A percentile compares a stretch with the other conserved stretches of the same genome.
Conservation (phyloP, 2,113 vertebrate species). For the Piaya cayana region DNA sequence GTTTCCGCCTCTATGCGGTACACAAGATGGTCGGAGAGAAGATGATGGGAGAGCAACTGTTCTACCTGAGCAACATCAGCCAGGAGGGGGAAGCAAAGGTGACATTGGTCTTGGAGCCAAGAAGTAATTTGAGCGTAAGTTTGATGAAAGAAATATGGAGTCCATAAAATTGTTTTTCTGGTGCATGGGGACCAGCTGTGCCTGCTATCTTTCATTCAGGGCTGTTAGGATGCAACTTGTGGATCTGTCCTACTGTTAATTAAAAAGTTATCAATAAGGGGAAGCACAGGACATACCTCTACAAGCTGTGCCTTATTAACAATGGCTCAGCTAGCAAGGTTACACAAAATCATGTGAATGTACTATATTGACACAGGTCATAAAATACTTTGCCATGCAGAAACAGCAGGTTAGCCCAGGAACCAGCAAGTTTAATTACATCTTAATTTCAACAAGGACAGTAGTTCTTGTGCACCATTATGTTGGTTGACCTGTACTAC, state of each 20-base stretch:
- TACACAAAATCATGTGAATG: neutral
- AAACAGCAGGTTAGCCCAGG: neutral
- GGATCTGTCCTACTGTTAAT: neutral
- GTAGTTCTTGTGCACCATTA: neutral
- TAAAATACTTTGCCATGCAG: neutral
- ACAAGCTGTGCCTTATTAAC: neutral
- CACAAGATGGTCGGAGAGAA: conserved; percentile 85
- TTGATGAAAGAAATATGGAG: neutral
- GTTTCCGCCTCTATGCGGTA: conserved; percentile 92
- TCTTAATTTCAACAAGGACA: neutral
- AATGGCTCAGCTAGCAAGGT: neutral
- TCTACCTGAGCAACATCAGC: conserved; percentile 79
- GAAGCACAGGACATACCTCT: neutral
- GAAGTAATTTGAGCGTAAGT: conserved; percentile 90
- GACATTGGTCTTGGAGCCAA: conserved; percentile 87
- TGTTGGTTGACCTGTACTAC: neutral
- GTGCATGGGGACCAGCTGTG: neutral
- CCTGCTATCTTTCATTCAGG: neutral
- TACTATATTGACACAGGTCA: neutral
- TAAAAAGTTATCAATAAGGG: neutral
- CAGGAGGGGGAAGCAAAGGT: conserved; percentile 76
- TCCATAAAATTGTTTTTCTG: neutral
- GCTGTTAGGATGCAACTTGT: neutral
- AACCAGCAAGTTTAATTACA: neutral
- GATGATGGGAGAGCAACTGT: conserved; percentile 95